Percentiles rank a stretch among this genome's conserved stretches.
Evolutionary conservation across 2,888 invertebrate species (phyloP).

Genomic region (Mylabris sibirica): DNA sequence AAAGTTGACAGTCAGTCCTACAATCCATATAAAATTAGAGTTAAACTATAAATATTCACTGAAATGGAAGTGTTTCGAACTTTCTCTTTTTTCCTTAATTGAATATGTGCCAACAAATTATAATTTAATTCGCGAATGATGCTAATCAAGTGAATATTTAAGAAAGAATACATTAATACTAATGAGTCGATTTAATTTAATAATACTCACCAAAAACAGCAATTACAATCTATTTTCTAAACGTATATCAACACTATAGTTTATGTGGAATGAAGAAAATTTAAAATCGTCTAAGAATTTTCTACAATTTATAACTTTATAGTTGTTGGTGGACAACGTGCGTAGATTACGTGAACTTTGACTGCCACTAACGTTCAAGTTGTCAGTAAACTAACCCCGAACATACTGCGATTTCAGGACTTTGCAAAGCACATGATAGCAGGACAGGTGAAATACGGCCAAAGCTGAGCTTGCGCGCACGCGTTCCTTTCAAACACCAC

Average conservation of each 20-base stretch:
- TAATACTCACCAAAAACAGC: background rate
- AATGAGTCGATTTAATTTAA: background rate
- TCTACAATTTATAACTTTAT: background rate
- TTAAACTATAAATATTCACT: background rate
- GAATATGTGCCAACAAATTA: background rate
- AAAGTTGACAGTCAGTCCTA: background rate
- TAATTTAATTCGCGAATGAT: slow-evolving; percentile 4
- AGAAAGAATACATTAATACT: slow-evolving; percentile 2
- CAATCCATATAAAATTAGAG: background rate
- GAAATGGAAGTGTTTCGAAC: background rate
- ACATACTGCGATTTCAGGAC: slow-evolving; percentile 49
- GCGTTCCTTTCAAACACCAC: background rate
- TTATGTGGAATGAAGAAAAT: background rate
- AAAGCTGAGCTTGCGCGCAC: slow-evolving; percentile 25
- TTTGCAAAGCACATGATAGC: slow-evolving; percentile 48
- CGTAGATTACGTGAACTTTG: background rate
- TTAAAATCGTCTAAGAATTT: background rate
- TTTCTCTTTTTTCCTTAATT: background rate
- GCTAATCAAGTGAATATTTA: slow-evolving; percentile 15
- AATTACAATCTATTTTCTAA: background rate
- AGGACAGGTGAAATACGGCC: slow-evolving; percentile 50
- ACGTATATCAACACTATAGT: background rate
- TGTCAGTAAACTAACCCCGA: slow-evolving; percentile 23
- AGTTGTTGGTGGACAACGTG: background rate
- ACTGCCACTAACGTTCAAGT: background rate